Conservation (phyloP, 2,888 invertebrate species). For the Ctenicera cuprea region DNA sequence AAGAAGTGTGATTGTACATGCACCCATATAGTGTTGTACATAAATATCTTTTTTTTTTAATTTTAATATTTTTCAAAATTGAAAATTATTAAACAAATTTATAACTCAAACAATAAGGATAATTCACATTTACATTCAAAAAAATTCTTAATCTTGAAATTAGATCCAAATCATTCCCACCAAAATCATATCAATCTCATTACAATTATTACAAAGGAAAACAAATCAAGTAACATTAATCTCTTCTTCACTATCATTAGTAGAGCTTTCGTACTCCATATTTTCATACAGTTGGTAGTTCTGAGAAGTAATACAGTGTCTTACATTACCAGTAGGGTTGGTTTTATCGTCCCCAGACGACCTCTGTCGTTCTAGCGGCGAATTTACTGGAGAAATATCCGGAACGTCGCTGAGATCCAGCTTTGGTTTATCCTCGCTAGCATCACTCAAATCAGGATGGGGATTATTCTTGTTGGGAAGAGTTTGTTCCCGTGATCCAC, state of each 20-base stretch:
- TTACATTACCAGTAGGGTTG: slow-evolving; percentile 47
- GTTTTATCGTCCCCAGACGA: slow-evolving; percentile 48
- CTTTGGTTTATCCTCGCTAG: slow-evolving; percentile 86
- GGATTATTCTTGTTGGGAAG: slow-evolving; percentile 98
- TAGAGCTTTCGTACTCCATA: slow-evolving; percentile 74
- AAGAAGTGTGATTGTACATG: slow-evolving; percentile 39
- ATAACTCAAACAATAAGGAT: too few relatives aligned
- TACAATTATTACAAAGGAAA: too few relatives aligned
- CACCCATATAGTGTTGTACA: slow-evolving; percentile 22
- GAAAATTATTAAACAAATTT: too few relatives aligned
- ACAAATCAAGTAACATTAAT: slow-evolving; percentile 90
- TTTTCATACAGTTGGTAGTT: slow-evolving; percentile 70
- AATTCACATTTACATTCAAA: too few relatives aligned
- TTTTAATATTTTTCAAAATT: too few relatives aligned
- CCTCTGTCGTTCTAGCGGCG: slow-evolving; percentile 66
- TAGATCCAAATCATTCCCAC: not conserved
- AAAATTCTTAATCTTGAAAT: too few relatives aligned
- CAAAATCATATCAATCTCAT: not conserved
- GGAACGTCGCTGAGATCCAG: slow-evolving; percentile 76
- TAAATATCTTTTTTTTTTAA: slow-evolving; percentile 20
- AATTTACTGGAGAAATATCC: slow-evolving; percentile 75
- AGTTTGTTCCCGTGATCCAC: slow-evolving; percentile 96
- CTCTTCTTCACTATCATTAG: slow-evolving; percentile 84
- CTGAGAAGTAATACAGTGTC: slow-evolving; percentile 56
- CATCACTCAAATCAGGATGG: slow-evolving; percentile 95